Base-by-base conservation (phyloP, 1,140 invertebrate genomes). In the Apis laboriosa region DNA sequence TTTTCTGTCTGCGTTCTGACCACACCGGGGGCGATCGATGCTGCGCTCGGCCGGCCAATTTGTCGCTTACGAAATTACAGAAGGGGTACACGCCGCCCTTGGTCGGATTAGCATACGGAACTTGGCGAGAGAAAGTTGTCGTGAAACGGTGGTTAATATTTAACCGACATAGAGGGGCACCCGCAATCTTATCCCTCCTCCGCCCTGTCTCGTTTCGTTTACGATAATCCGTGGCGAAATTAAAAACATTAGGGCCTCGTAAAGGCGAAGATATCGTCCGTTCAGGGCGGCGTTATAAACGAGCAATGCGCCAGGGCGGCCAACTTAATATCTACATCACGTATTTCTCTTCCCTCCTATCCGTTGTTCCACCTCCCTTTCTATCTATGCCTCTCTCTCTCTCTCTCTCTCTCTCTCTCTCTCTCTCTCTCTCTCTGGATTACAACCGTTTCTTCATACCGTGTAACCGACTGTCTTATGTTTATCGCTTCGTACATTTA, bases 191-290 rank as follows among this genome's bases (percentile, higher is more conserved):
- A 28, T 66, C 60, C 53, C 56, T 56, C 21, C 13, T 49, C 28
- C 70, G n/a, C 24, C 68, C 17, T 0, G 74, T 75, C 72, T 83
- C 51, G 66, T 88, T 86, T 84, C 84, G 84, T 90, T 91, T 89
- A 89, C 86, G 89, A 91, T 92, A 90, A 92, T 90, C 88, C 84
- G 80, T 86, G 74, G 88, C 87, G 86, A 92, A 91, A 92, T 91
- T 89, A 91, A 92, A 91, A 92, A 91, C 88, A 90, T 91, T 91
- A 92, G 85, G 85, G 85, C 80, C 85, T 90, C 91, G 81, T 92
- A 92, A 92, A 92, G 88, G 91, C 91, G 88, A 90, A 91, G 86
- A 91, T 91, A 92, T 91, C 88, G 83, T 87, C 77, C 81, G 72
- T 74, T 77, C 61, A 77, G 78, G 55, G 63, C 63, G 64, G 76